phyloP scores from a whole-genome alignment of 2,888 invertebrate species.

The Pammene aurita region DNA sequence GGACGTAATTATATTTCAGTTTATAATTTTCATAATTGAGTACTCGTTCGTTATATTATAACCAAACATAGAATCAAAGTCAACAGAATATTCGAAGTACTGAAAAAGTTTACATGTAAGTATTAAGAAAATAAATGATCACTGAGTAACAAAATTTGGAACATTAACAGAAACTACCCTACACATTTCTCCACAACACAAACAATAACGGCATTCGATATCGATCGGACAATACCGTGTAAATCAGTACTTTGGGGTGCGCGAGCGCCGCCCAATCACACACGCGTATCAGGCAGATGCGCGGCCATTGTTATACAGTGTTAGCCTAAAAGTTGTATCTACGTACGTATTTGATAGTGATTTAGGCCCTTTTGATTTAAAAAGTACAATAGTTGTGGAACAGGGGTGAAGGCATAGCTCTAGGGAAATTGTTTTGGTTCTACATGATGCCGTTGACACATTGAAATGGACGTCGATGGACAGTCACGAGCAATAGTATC shows the following conservation, averaged over 20 bases:
- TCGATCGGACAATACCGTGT: conserved; percentile 71
- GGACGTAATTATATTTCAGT: too few relatives aligned
- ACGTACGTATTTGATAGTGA: not conserved
- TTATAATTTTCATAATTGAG: too few relatives aligned
- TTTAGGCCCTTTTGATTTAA: not conserved
- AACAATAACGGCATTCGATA: conserved; percentile 64
- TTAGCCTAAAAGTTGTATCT: not conserved
- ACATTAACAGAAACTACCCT: not conserved
- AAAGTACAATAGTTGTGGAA: not conserved
- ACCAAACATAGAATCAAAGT: too few relatives aligned
- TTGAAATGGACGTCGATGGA: not conserved
- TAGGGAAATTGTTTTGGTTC: conserved; percentile 21
- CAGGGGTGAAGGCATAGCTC: conserved; percentile 24
- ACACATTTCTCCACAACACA: conserved; percentile 20
- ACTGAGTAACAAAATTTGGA: too few relatives aligned
- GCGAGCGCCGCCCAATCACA: conserved; percentile 65
- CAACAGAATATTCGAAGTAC: too few relatives aligned
- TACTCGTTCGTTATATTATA: too few relatives aligned
- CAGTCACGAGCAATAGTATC: too few relatives aligned
- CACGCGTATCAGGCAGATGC: conserved; percentile 69
- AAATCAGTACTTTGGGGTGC: conserved; percentile 76
- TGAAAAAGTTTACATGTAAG: too few relatives aligned
- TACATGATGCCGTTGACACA: not conserved
- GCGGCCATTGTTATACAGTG: conserved; percentile 65
- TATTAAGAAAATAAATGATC: too few relatives aligned